Percentiles rank a stretch among this genome's conserved stretches.
Evolutionary conservation across 2,888 invertebrate species (phyloP).

Genomic region (Flexamia atlantica): DNA sequence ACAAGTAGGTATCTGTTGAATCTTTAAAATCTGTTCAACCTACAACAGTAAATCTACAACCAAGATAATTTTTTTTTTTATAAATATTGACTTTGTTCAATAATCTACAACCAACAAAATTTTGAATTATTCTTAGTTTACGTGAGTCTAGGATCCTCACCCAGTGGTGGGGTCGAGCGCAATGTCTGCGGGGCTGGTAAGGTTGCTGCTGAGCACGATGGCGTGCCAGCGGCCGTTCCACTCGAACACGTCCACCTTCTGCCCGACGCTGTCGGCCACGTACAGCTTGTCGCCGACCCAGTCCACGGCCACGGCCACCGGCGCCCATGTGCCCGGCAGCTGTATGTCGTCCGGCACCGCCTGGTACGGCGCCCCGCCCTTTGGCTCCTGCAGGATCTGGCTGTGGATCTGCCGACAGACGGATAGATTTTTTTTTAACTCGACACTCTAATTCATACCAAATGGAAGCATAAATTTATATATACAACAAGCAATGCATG

Average conservation of each 20-base stretch:
- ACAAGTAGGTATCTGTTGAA: too few relatives aligned
- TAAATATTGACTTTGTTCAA: too few relatives aligned
- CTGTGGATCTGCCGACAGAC: constrained; percentile 78
- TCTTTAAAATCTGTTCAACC: too few relatives aligned
- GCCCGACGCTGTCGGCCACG: constrained; percentile 94
- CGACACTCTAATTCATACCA: too few relatives aligned
- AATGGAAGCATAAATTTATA: too few relatives aligned
- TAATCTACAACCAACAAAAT: too few relatives aligned
- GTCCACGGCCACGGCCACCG: constrained; percentile 95
- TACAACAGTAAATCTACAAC: too few relatives aligned
- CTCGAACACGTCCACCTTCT: constrained; percentile 96
- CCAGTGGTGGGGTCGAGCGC: constrained; percentile 96
- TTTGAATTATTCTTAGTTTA: too few relatives aligned
- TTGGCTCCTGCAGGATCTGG: constrained; percentile 75
- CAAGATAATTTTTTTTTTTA: too few relatives aligned
- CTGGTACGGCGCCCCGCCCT: constrained; percentile 68
- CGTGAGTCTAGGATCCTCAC: too few relatives aligned
- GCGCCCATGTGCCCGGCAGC: constrained; percentile 92
- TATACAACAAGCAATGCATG: too few relatives aligned
- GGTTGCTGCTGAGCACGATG: constrained; percentile 93
- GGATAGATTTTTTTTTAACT: too few relatives aligned
- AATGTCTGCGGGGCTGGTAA: constrained; percentile 94
- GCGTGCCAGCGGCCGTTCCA: constrained; percentile 92
- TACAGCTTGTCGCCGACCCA: constrained; percentile 98
- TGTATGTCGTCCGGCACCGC: constrained; percentile 79